phyloP scores from a whole-genome alignment of 2,888 invertebrate species.

The Lasioglossum oenotherae region DNA sequence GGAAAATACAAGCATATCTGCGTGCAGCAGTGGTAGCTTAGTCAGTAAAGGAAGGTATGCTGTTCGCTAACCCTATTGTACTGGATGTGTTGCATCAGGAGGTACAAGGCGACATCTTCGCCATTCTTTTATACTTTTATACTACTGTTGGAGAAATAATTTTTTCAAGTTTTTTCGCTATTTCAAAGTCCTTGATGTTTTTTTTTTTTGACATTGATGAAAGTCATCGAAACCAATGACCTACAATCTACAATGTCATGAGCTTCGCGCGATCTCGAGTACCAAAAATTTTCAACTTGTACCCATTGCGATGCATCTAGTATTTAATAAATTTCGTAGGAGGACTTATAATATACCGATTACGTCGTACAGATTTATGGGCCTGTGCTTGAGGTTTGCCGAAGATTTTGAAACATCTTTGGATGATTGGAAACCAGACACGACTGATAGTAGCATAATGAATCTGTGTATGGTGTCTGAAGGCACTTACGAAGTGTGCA shows the following conservation, averaged over 20 bases:
- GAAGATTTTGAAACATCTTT: constrained; percentile 98
- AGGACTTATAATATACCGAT: constrained; percentile 11
- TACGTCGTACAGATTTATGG: constrained; percentile 88
- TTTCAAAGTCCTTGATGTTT: background rate
- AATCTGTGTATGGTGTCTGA: constrained; percentile 99
- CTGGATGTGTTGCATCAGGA: background rate
- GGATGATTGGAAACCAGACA: constrained; percentile 98
- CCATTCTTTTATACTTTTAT: background rate
- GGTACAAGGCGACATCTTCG: background rate
- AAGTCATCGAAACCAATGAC: too few species aligned
- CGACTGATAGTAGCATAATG: constrained; percentile 91
- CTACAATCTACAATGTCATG: too few species aligned
- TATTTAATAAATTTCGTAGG: background rate
- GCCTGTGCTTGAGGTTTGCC: constrained; percentile 96
- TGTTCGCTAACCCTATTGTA: background rate
- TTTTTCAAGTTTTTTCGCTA: background rate
- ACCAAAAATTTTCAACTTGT: background rate
- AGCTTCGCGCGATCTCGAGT: background rate
- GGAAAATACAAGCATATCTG: constrained; percentile 97
- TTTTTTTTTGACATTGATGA: too few species aligned
- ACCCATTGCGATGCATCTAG: background rate
- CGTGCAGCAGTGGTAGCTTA: constrained; percentile 97
- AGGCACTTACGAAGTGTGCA: constrained; percentile 99
- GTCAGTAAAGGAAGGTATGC: constrained; percentile 92
- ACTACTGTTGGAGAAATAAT: too few species aligned